phyloP scores from a whole-genome alignment of 2,888 invertebrate genomes.

The Carcina quercana region DNA sequence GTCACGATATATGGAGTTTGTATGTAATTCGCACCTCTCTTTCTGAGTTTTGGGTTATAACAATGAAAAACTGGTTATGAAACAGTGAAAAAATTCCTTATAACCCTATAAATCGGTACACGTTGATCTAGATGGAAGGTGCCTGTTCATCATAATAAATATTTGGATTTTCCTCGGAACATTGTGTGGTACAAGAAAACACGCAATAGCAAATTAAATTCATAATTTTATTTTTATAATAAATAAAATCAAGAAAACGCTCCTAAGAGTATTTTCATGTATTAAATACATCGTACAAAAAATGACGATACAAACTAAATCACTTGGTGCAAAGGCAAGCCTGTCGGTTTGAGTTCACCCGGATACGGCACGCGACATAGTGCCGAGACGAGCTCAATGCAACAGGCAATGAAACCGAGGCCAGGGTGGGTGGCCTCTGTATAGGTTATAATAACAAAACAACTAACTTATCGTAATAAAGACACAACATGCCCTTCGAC shows the following conservation, averaged over 20 bases:
- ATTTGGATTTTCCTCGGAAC: too few species aligned
- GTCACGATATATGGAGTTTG: too few species aligned
- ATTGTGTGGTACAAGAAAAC: slow-evolving; percentile 29
- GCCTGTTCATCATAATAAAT: too few species aligned
- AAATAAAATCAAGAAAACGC: slow-evolving; percentile 71
- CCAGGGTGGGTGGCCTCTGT: slow-evolving; percentile 68
- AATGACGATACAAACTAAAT: slow-evolving; percentile 74
- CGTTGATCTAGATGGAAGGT: too few species aligned
- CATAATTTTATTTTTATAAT: slow-evolving; percentile 72
- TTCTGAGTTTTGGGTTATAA: too few species aligned
- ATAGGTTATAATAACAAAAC: slow-evolving; percentile 58
- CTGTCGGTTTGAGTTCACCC: slow-evolving; percentile 55
- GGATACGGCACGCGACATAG: slow-evolving; percentile 18
- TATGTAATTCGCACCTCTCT: too few species aligned
- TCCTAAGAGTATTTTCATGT: slow-evolving; percentile 65
- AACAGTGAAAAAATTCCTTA: too few species aligned
- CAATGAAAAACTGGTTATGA: too few species aligned
- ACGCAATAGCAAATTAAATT: slow-evolving; percentile 68
- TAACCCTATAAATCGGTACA: too few species aligned
- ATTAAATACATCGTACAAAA: slow-evolving; percentile 75
- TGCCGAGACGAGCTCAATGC: slow-evolving; percentile 38
- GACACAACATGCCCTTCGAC: slow-evolving; percentile 53
- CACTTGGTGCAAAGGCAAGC: slow-evolving; percentile 75
- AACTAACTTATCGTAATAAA: slow-evolving; percentile 57
- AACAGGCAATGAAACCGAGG: slow-evolving; percentile 67